Percentiles rank a stretch among this genome's conserved stretches.
phyloP scores from a whole-genome alignment of 2,888 invertebrate genomes.

The Dyspetes luteomarginatus region DNA sequence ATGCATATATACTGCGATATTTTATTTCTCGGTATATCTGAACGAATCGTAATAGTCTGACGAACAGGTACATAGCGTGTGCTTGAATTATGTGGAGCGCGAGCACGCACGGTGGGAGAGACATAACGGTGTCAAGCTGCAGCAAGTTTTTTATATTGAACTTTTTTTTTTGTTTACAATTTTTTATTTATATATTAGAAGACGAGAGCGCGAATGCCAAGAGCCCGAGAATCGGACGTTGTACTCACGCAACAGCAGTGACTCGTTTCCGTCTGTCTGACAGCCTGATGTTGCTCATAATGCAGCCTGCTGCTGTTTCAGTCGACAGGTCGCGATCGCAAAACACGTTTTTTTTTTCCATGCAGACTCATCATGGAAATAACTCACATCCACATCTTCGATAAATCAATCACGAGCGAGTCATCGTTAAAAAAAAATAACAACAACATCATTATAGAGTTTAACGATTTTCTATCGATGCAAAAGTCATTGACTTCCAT shows the following conservation, averaged over 20 bases:
- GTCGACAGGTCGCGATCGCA: conserved; percentile 30
- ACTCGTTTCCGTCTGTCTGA: conserved; percentile 46
- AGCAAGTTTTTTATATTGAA: conserved; percentile 45
- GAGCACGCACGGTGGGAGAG: conserved; percentile 19
- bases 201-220: too few relatives aligned
- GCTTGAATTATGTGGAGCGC: conserved; percentile 36
- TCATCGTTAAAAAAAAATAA: not conserved
- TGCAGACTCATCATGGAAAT: conserved; percentile 12
- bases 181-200: conserved; percentile 25
- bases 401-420: conserved; percentile 46
- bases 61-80: not conserved
- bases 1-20: not conserved
- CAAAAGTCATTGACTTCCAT: conserved; percentile 14
- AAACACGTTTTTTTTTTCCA: conserved; percentile 51
- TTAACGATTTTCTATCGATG: conserved; percentile 22
- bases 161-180: too few relatives aligned
- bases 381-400: not conserved
- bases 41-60: conserved; percentile 17
- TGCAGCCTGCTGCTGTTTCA: conserved; percentile 22
- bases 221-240: conserved; percentile 37
- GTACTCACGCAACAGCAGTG: conserved; percentile 16
- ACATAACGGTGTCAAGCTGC: conserved; percentile 53
- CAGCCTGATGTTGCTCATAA: conserved; percentile 40
- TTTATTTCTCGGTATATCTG: not conserved
- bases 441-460: not conserved